Base-by-base conservation (phyloP, 2,113 vertebrate genomes). In the Eulemur rufifrons region DNA sequence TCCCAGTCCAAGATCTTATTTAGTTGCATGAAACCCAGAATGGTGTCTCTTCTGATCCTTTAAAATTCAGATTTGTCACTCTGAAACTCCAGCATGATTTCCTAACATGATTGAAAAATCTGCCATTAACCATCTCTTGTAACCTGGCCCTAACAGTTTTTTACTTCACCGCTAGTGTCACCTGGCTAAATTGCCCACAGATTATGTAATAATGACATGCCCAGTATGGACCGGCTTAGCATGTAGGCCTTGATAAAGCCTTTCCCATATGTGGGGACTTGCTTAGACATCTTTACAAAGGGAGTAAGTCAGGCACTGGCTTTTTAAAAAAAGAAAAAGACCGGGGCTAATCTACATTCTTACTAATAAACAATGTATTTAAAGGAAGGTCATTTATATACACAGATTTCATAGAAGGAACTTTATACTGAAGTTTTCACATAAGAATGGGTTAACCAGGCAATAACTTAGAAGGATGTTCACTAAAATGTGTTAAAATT, bases 271-370 rank as follows among this genome's bases (percentile, higher is more conserved):
- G 1, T 47, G 29, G 25, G 1, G 17, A 56, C 11, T 81, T 85
- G 20, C 32, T 82, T 64, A 50, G 0, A 91, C 8, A 77, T 89
- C 34, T 91, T 93, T 88, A 42, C 47, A 93, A 86, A 42, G 9
- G 86, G 17, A 42, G 32, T 47, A 90, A 93, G 25, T 32, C 42
- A 66, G 25, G 2, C 9, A 86, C 11, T 81, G 14, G 9, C 0
- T 6, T 92, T 95, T 76, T 56, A 10, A 12, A 69, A 61, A 91
- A 20, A 66, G 66, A 81, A 54, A 76, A 56, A 83, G 27, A 64
- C 5, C 1, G 42, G 29, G 39, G 5, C 5, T 14, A 71, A 39
- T 37, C 3, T 61, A 50, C 5, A 89, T 5, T 2, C 3, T 87
- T 83, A 77, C 34, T 80, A 50, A 78, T 74, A 81, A 63, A 69